Conservation (phyloP, 2,113 vertebrate genomes). For the Hydrochoerus hydrochaeris region DNA sequence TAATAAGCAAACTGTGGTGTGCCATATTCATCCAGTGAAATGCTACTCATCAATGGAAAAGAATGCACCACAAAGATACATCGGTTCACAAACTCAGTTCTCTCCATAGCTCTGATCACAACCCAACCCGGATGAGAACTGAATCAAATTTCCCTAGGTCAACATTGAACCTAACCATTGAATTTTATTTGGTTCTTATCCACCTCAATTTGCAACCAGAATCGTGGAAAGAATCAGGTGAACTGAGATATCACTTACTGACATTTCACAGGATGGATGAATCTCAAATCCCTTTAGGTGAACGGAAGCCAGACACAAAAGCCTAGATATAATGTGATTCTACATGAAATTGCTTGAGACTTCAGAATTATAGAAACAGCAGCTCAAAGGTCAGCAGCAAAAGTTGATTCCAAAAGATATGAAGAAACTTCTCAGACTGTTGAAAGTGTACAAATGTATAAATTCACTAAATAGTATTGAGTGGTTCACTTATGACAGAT, state of each 20-base stretch:
- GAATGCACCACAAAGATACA: not conserved
- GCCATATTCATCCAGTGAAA: not conserved
- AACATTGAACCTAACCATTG: not conserved
- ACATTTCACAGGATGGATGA: not conserved
- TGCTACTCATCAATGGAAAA: not conserved
- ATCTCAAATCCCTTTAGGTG: not conserved
- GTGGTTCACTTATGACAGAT: conserved; percentile 16
- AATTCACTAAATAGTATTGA: not conserved
- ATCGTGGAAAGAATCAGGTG: not conserved
- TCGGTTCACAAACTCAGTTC: not conserved
- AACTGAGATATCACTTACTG: not conserved
- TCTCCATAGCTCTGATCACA: not conserved
- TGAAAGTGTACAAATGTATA: not conserved
- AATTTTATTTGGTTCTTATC: not conserved
- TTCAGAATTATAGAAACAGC: not conserved
- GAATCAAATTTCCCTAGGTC: not conserved
- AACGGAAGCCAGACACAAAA: conserved; percentile 10
- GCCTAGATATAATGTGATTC: not conserved
- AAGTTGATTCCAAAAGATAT: not conserved
- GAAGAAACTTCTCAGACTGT: not conserved
- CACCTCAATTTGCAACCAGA: not conserved
- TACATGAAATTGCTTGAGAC: conserved; percentile 20
- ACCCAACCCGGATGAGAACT: not conserved
- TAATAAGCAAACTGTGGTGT: not conserved
- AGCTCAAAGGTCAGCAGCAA: not conserved